Evolutionary conservation across 2,113 vertebrate species (phyloP), one percentile per base, ranked within the genome.

Genomic region (Zingel zingel): DNA sequence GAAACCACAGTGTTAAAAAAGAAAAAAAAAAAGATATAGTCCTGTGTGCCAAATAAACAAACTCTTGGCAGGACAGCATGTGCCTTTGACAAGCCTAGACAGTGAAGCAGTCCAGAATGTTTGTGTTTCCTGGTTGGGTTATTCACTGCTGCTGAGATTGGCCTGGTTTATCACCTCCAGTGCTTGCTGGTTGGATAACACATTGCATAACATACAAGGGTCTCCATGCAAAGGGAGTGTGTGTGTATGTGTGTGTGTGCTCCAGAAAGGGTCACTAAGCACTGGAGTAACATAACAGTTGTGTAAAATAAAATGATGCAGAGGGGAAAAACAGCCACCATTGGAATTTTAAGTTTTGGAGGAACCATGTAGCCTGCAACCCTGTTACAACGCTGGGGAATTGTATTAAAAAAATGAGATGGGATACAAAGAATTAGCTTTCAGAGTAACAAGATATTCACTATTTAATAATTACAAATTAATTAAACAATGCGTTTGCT

Each of bases 201-300:
- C 1, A 13, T 95, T 93, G 88, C 87, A 73, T 92, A 94, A 95
- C 80, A 86, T 0, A 45, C 58, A 68, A 14, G 61, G 65, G 78
- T 79, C 67, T 82, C 43, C 58, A 23, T 85, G 81, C 67, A 50
- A 48, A 65, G 78, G 85, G 10, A 11, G 39, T 43, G 10, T 10
- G 72, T 19, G 74, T 33, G 30, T 33, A 5, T 33, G 30, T 33
- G 30, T 33, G 5, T 33, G 30, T 33, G 30, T 33, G 30, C 76
- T 76, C 67, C 11, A 86, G 72, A 79, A 70, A 2, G 80, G 89
- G 87, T 92, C 89, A 90, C 23, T 61, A 85, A 90, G 74, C 91
- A 88, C 48, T 84, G 25, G 84, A 62, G 76, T 85, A 83, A 66
- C 70, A 16, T 1, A 75, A 84, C 67, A 54, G 36, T 71, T 6